phyloP scores from a whole-genome alignment of 92 coral and sea anemone genomes.

The Porites rus region DNA sequence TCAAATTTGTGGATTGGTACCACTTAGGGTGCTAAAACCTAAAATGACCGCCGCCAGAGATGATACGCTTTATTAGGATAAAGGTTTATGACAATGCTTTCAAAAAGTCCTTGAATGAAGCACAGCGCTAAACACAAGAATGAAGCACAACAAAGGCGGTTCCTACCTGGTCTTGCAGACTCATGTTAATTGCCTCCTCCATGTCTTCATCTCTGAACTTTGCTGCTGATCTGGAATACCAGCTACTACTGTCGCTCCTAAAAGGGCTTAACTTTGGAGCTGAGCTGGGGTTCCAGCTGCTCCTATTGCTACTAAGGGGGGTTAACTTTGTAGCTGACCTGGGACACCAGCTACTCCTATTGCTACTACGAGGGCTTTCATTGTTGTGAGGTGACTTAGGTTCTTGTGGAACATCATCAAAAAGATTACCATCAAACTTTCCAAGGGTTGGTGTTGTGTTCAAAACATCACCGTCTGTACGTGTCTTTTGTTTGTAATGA shows the following conservation, averaged over 20 bases:
- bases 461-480: neutral
- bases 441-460: slow-evolving; percentile 40
- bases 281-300: too few species aligned
- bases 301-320: too few species aligned
- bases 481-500: neutral
- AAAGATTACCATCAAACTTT: slow-evolving; percentile 64
- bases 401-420: slow-evolving; percentile 19
- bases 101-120: too few species aligned
- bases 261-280: too few species aligned
- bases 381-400: neutral
- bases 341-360: neutral
- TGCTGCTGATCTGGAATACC: neutral
- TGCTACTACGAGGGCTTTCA: neutral
- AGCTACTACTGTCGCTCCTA: too few species aligned
- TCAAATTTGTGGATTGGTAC: too few species aligned
- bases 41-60: too few species aligned
- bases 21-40: too few species aligned
- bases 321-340: too few species aligned
- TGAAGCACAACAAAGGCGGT: neutral
- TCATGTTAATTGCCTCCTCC: slow-evolving; percentile 77
- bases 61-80: too few species aligned
- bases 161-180: slow-evolving; percentile 77
- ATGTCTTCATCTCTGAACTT: slow-evolving; percentile 66
- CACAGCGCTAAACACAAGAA: neutral
- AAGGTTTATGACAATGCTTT: too few species aligned